Conservation (phyloP, 1,140 invertebrate genomes). For the Apis dorsata region DNA sequence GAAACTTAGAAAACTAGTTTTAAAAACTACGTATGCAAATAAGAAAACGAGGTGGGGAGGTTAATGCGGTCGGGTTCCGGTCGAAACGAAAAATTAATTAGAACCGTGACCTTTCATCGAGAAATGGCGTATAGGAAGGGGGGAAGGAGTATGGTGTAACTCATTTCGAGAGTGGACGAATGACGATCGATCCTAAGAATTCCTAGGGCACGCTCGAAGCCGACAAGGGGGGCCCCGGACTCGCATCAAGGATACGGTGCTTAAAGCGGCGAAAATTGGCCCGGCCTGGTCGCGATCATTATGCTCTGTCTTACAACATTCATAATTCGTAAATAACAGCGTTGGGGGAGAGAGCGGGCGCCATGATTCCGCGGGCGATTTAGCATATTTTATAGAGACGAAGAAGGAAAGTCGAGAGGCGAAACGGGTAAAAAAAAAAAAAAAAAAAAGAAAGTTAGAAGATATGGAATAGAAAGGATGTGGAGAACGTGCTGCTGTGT, state of each 20-base stretch:
- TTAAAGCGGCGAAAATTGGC: slow-evolving; percentile 66
- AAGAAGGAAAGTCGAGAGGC: neutral
- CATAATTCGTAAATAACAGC: slow-evolving; percentile 77
- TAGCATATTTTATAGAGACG: slow-evolving; percentile 72
- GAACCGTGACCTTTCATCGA: neutral
- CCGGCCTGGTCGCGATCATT: slow-evolving; percentile 60
- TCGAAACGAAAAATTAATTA: slow-evolving; percentile 19
- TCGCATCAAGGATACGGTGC: slow-evolving; percentile 49
- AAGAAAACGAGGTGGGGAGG: too few relatives aligned
- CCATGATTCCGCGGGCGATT: slow-evolving; percentile 57
- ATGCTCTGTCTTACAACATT: slow-evolving; percentile 71
- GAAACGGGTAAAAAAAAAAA: slow-evolving; percentile 45
- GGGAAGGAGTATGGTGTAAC: too few relatives aligned
- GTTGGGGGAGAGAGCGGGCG: slow-evolving; percentile 48
- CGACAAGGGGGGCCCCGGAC: neutral
- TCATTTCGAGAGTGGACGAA: neutral
- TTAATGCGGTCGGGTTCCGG: too few relatives aligned
- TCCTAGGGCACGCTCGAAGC: slow-evolving; percentile 23
- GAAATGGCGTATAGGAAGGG: neutral
- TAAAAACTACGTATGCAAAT: too few relatives aligned
- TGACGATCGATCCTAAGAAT: slow-evolving; percentile 43
- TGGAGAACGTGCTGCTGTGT: neutral
- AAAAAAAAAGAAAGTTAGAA: neutral
- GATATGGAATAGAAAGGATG: neutral
- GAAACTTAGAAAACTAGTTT: too few relatives aligned